phyloP scores from a whole-genome alignment of 92 coral and sea anemone species.

The Epizoanthus ramosus region DNA sequence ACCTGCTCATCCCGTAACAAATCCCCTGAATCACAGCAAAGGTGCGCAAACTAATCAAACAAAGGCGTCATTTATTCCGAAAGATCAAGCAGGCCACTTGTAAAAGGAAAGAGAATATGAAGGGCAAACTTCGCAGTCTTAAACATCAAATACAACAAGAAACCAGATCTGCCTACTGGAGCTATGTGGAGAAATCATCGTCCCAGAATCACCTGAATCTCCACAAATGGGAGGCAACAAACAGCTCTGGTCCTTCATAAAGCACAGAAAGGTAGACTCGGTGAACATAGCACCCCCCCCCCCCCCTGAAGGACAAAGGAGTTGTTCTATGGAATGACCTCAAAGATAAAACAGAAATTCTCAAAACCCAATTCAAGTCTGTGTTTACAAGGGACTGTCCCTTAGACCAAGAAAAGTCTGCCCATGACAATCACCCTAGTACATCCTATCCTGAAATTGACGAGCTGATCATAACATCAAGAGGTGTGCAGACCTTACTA shows the following conservation, averaged over 20 bases:
- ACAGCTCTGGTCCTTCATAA: slow-evolving; percentile 34
- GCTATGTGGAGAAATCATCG: slow-evolving; percentile 18
- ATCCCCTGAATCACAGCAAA: slow-evolving; percentile 49
- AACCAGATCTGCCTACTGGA: slow-evolving; percentile 35
- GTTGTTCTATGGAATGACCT: slow-evolving; percentile 30
- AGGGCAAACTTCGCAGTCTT: slow-evolving; percentile 31
- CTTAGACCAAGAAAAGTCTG: slow-evolving; percentile 21
- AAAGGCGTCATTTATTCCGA: slow-evolving; percentile 27
- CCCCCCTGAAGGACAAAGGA: slow-evolving; percentile 34
- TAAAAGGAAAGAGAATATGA: slow-evolving; percentile 24
- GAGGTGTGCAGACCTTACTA: slow-evolving; percentile 45
- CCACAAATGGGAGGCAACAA: slow-evolving; percentile 19
- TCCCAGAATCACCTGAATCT: slow-evolving; percentile 4
- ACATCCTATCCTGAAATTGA: slow-evolving; percentile 25
- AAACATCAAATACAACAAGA: slow-evolving; percentile 35
- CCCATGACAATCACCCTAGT: not conserved
- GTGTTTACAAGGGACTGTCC: not conserved
- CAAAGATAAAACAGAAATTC: slow-evolving; percentile 38
- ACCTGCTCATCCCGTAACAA: slow-evolving; percentile 45
- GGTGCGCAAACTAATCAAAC: slow-evolving; percentile 33
- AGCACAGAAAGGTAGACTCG: slow-evolving; percentile 46
- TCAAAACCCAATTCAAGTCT: slow-evolving; percentile 42
- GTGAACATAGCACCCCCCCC: slow-evolving; percentile 23
- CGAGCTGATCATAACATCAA: too few relatives aligned
- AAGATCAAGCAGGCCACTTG: slow-evolving; percentile 15